Base-by-base conservation (phyloP, 2,888 invertebrate genomes). In the Drosophila pseudotakahashii region DNA sequence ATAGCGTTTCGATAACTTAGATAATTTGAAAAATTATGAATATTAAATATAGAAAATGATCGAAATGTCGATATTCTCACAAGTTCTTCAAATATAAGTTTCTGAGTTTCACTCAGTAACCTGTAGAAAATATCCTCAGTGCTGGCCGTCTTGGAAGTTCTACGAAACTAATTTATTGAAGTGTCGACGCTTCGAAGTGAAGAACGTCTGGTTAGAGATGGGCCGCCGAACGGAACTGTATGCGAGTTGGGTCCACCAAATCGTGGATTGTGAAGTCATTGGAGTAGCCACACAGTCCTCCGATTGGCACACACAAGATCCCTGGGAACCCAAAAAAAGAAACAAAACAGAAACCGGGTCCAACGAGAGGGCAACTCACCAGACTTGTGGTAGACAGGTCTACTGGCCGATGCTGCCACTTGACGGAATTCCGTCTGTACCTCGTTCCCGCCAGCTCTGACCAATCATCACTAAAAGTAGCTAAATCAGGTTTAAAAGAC, bases 341-440 rank as follows among this genome's bases (percentile, higher is more conserved):
- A n/a, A 7, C 14, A n/a, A 23, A 23, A 2, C 3, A 23, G 3
- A 23, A 26, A 26, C 26, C 26, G 26, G 16, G 41, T 10, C 41
- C 41, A 14, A 42, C 19, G 19, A 11, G 19, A 16, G 7, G 42
- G 42, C 42, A 42, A 19, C 42, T 42, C 42, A 48, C 42, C 64
- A 81, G 89, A 87, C 85, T 76, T 87, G 84, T 69, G 70, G 89
- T 81, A 82, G 82, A 82, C 82, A 84, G 62, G 72, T 79, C 76
- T 88, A 88, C 83, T 77, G 83, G 76, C 71, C 78, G 76, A 77
- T 81, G 86, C 78, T 83, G 84, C 89, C 88, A 88, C 88, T 88
- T 88, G 88, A 88, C 88, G 88, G 88, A 79, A 78, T 76, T 78
- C 81, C 77, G 89, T 89, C 88, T 89, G 82, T 81, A 72, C 77